A percentile compares a stretch with the other conserved stretches of the same genome.
phyloP scores from a whole-genome alignment of 2,888 invertebrate species.

The Pyrgus malvae region DNA sequence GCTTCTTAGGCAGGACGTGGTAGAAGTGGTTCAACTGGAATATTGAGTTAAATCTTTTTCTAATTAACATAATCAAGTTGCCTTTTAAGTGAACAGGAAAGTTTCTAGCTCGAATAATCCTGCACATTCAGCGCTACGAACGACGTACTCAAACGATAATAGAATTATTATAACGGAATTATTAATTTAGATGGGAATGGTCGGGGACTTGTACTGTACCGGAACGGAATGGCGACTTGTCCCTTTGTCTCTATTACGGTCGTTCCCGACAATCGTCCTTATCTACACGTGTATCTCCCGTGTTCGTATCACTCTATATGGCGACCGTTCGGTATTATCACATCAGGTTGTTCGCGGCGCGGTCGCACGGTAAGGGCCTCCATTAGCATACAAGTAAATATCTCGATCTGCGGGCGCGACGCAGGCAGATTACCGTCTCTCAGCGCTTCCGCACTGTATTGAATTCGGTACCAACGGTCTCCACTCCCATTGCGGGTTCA shows the following conservation, averaged over 20 bases:
- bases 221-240: constrained; percentile 53
- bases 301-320: constrained; percentile 76
- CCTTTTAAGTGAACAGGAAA: constrained; percentile 40
- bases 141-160: constrained; percentile 24
- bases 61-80: constrained; percentile 55
- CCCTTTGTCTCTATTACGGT: constrained; percentile 73
- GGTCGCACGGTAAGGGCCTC: constrained; percentile 72
- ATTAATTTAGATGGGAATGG: constrained; percentile 36
- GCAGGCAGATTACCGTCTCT: constrained; percentile 65
- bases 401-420: constrained; percentile 67
- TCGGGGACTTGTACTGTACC: constrained; percentile 29
- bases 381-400: constrained; percentile 79
- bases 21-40: constrained; percentile 55
- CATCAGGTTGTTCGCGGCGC: constrained; percentile 63
- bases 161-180: constrained; percentile 37
- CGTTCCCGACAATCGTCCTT: constrained; percentile 56
- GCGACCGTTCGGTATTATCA: constrained; percentile 72
- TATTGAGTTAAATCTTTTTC: constrained; percentile 53
- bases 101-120: constrained; percentile 7
- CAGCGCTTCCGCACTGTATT: constrained; percentile 73
- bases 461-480: constrained; percentile 61
- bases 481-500: constrained; percentile 63
- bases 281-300: constrained; percentile 74
- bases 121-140: constrained; percentile 1
- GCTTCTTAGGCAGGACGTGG: constrained; percentile 53